Percentiles rank a stretch among this genome's conserved stretches.
phyloP scores from a whole-genome alignment of 2,888 invertebrate genomes.

The Silvanus unidentatus region DNA sequence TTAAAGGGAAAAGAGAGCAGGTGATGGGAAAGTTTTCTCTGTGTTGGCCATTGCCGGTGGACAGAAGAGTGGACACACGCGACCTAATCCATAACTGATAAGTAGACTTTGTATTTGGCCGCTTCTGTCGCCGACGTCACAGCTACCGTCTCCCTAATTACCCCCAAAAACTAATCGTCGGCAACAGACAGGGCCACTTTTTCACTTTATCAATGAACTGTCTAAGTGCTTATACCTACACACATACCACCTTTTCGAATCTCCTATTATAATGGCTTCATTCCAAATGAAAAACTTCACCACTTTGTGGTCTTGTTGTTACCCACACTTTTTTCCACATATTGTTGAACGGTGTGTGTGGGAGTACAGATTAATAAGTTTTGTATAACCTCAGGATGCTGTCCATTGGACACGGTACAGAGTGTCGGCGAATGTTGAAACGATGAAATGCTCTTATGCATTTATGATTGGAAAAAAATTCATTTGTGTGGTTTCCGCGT shows the following conservation, averaged over 20 bases:
- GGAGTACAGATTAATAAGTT: too few species aligned
- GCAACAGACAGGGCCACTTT: not conserved
- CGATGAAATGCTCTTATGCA: too few species aligned
- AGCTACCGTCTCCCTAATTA: conserved; percentile 20
- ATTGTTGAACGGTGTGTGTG: too few species aligned
- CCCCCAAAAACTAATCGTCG: conserved; percentile 22
- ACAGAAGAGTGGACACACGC: conserved; percentile 31
- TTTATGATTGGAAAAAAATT: not conserved
- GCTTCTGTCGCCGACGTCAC: conserved; percentile 23
- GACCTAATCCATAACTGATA: conserved; percentile 37
- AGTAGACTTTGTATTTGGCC: conserved; percentile 27
- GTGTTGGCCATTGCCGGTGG: not conserved
- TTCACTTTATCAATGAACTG: too few species aligned
- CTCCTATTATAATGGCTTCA: conserved; percentile 1
- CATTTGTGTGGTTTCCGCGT: not conserved
- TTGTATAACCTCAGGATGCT: too few species aligned
- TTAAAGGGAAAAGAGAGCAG: conserved; percentile 9
- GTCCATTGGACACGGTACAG: too few species aligned
- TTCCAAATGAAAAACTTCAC: not conserved
- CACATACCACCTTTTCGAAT: too few species aligned
- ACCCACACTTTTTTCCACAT: too few species aligned
- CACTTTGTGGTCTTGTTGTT: too few species aligned
- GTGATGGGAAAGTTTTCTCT: conserved; percentile 11
- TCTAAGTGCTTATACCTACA: too few species aligned
- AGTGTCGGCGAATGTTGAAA: too few species aligned